A percentile compares a stretch with the other conserved stretches of the same genome.
These are phyloP conservation scores for Diaphora mendica DNA, from an alignment of 2,888 invertebrate species.

Conservation along the genomic window DNA sequence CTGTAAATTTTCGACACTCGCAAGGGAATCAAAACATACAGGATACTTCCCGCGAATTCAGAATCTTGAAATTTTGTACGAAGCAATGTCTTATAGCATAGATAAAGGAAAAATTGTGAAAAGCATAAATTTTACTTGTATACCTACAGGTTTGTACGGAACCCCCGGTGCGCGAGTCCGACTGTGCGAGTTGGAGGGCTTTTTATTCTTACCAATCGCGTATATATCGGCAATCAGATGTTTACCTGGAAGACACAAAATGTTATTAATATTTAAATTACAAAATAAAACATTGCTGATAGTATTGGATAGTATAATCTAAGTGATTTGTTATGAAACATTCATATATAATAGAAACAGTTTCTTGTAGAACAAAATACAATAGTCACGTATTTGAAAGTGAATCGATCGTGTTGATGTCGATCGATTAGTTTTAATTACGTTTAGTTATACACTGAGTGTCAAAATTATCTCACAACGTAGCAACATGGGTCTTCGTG, in stretches of 20 bases:
- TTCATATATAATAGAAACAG: conserved; percentile 16
- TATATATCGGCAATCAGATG: background rate
- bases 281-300: conserved; percentile 14
- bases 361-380: conserved; percentile 11
- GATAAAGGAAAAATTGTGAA: too few species aligned
- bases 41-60: too few species aligned
- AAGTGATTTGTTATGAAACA: conserved; percentile 12
- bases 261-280: conserved; percentile 1
- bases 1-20: too few species aligned
- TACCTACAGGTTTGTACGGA: too few species aligned
- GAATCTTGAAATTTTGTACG: too few species aligned
- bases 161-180: too few species aligned
- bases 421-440: conserved; percentile 1
- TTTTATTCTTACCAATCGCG: background rate
- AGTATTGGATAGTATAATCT: conserved; percentile 8
- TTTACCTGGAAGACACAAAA: conserved; percentile 37
- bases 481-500: conserved; percentile 64
- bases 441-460: background rate
- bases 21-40: too few species aligned
- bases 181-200: too few species aligned
- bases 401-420: conserved; percentile 13
- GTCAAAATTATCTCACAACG: conserved; percentile 35
- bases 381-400: conserved; percentile 34
- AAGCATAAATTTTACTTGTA: too few species aligned
- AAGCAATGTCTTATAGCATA: too few species aligned